Base-by-base conservation (phyloP, 2,113 vertebrate genomes). In the Ardeotis arabs region DNA sequence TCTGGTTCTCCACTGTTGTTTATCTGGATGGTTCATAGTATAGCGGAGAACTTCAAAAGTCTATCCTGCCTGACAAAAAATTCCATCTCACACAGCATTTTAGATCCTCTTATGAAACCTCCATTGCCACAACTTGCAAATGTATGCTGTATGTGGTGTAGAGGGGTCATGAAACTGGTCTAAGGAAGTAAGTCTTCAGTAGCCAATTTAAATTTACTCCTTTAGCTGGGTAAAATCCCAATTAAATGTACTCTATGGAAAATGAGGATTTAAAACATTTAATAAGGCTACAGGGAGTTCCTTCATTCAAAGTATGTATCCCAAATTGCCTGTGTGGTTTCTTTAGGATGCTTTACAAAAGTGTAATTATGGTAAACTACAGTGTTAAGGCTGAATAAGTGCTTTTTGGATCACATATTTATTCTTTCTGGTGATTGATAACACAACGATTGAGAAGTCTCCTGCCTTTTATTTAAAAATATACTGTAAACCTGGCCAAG, bases 1-100 rank as follows among this genome's bases (percentile, higher is more conserved):
- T 33, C 7, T n/a, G 10, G 2, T 59, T 83, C 44, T 79, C 39
- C 8, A 4, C 16, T 1, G 1, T 1, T 4, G 22, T 79, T 78
- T 72, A 39, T 91, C 27, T 67, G 12, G 8, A 20, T 75, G 8
- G 22, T 67, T 80, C 3, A 2, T 5, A n/a, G 19, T 37, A 37
- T 9, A 66, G 19, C 24, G 33, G 24, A 47, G 11, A 72, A 52
- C 47, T 47, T 89, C n/a, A 39, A 21, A 77, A 69, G 14, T 35
- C 35, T 49, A 52, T 44, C 3, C 50, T 56, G 44, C 35, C 4
- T 70, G 25, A 41, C 14, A 47, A 37, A 76, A 58, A 16, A 33
- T 27, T 78, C 56, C 10, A 7, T 53, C 33, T 82, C 11, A 10
- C 3, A 1, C 31, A 60, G 16, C 18, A 14, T 63, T 75, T 60